Evolutionary conservation across 2,797 vertebrate genomes (phyloP).

Genomic region (Lutjanus campechanus): DNA sequence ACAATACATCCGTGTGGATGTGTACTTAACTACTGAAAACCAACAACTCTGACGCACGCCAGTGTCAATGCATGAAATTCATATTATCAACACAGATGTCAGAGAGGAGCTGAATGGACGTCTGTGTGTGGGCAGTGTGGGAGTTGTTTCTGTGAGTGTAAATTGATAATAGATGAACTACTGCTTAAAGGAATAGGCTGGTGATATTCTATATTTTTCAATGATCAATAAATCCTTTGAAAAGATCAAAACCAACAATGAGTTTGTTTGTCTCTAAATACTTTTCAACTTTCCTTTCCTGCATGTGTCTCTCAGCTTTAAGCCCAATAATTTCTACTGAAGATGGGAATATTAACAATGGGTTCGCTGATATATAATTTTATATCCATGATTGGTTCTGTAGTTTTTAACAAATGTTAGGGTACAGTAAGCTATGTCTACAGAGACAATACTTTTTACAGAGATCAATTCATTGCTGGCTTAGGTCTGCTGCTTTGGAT

Average conservation of each 20-base stretch:
- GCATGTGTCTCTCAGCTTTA: not conserved
- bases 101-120: conserved; percentile 68
- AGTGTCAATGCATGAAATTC: conserved; percentile 58
- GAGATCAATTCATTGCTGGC: too few relatives aligned
- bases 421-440: too few relatives aligned
- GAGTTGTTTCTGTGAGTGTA: conserved; percentile 60
- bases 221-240: not conserved
- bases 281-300: not conserved
- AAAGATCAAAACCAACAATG: not conserved
- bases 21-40: conserved; percentile 23
- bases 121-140: conserved; percentile 68
- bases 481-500: too few relatives aligned
- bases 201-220: not conserved
- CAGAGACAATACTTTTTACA: too few relatives aligned
- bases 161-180: conserved; percentile 58
- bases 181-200: conserved; percentile 49
- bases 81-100: conserved; percentile 71
- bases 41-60: conserved; percentile 52
- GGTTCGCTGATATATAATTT: not conserved
- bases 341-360: not conserved
- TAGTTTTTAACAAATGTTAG: not conserved
- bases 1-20: conserved; percentile 36
- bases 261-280: not conserved
- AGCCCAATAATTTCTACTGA: not conserved
- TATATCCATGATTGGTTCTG: not conserved